Percentiles rank a stretch among this genome's conserved stretches.
These are phyloP conservation scores for Ptychoptera contaminata DNA, from an alignment of 2,888 invertebrate genomes.

Conservation along the genomic window DNA sequence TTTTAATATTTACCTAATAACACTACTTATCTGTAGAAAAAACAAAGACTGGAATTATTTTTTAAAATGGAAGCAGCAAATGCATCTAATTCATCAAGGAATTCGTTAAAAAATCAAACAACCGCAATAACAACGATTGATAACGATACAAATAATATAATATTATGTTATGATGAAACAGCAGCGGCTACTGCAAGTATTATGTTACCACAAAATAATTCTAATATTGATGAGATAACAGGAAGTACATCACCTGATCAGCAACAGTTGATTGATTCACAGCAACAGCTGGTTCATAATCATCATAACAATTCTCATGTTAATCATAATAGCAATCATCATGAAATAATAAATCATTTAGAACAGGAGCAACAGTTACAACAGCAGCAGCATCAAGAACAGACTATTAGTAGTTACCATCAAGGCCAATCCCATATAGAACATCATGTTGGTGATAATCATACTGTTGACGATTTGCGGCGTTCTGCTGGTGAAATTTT, in stretches of 20 bases:
- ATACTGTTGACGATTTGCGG: constrained; percentile 28
- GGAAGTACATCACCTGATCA: constrained; percentile 6
- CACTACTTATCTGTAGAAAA: constrained; percentile 25
- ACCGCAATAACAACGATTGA: constrained; percentile 13
- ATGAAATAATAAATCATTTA: not conserved
- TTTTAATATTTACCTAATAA: not conserved
- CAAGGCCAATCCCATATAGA: not conserved
- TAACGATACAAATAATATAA: constrained; percentile 15
- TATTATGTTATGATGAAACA: constrained; percentile 22
- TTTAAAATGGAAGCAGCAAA: constrained; percentile 33
- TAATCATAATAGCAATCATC: constrained; percentile 7
- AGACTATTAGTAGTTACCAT: too few species aligned
- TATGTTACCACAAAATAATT: too few species aligned
- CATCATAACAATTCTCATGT: not conserved
- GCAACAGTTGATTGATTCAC: too few species aligned
- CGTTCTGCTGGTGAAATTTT: constrained; percentile 43
- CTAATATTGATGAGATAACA: constrained; percentile 3
- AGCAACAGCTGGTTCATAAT: not conserved
- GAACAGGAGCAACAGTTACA: too few species aligned
- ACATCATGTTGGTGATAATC: constrained; percentile 7
- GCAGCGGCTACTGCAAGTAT: constrained; percentile 24
- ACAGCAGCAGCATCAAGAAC: too few species aligned
- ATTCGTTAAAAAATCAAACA: constrained; percentile 12
- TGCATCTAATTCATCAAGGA: constrained; percentile 14
- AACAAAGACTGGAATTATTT: constrained; percentile 38